Conservation (phyloP, 2,888 invertebrate genomes). For the Lasioglossum morio region DNA sequence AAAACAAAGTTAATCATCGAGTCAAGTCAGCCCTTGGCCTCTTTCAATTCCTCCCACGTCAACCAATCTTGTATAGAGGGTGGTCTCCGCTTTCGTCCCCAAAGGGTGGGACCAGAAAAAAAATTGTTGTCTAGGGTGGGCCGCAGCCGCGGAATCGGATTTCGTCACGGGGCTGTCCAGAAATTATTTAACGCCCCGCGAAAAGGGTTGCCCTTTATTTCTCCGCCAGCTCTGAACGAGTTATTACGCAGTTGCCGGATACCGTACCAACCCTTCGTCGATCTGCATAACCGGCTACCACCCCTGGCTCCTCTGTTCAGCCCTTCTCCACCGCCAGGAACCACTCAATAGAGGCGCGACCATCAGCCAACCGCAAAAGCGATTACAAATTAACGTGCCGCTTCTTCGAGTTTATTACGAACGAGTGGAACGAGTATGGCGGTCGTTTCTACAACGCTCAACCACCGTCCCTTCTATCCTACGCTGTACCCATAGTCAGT, state of each 20-base stretch:
- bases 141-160: conserved; percentile 19
- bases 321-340: conserved; percentile 69
- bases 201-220: conserved; percentile 78
- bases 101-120: not conserved
- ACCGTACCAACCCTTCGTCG: conserved; percentile 73
- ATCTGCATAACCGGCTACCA: conserved; percentile 81
- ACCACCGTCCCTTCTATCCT: not conserved
- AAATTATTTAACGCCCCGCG: conserved; percentile 54
- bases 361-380: conserved; percentile 78
- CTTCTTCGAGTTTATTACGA: conserved; percentile 81
- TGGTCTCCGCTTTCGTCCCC: not conserved
- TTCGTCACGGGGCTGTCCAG: conserved; percentile 59
- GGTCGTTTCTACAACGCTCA: not conserved
- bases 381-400: conserved; percentile 83
- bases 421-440: conserved; percentile 65
- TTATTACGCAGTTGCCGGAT: conserved; percentile 78
- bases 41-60: not conserved
- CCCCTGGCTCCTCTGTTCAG: conserved; percentile 52
- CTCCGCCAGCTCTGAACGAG: conserved; percentile 69
- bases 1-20: not conserved
- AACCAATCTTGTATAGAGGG: not conserved
- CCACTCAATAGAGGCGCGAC: conserved; percentile 77
- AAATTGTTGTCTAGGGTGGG: not conserved
- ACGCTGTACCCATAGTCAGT: not conserved
- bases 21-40: not conserved